Base-by-base conservation (phyloP, 2,888 invertebrate genomes). In the Hypolimnas misippus region DNA sequence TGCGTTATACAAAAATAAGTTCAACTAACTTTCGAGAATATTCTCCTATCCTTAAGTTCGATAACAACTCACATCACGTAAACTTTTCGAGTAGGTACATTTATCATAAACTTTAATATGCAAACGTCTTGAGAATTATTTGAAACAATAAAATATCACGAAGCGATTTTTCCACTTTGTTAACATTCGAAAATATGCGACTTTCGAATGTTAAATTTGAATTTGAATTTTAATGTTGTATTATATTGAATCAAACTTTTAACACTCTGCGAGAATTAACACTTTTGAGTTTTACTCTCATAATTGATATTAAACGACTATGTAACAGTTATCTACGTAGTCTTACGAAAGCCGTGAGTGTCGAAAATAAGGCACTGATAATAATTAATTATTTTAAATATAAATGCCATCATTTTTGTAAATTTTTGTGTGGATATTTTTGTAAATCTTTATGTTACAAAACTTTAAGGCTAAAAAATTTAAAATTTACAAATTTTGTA, bases 21-120 rank as follows among this genome's bases (percentile, higher is more conserved):
- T 33, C 19, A 21, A 21, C 33, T 33, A 21, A 49, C n/a, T 49
- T 49, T 49, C 14, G 53, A 19, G 16, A 53, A 46, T 42, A 58
- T 51, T 42, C 42, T 12, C 58, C 40, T 19, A 51, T 42, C 8
- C 8, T 40, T 83, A 81, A 79, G 25, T 49, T 49, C 49, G 14
- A 49, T 49, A 49, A 49, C 25, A 49, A 49, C 49, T 49, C 25
- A 49, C 49, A 14, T 49, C 29, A 49, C 49, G 29, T 21, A 49
- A 49, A 49, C 25, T 49, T 19, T 49, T 49, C 49, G 14, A 14
- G 49, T n/a, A n/a, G n/a, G n/a, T 49, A 49, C 25, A 49, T 49
- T 14, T 29, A 49, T 29, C 49, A 29, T 29, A 49, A 49, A 49
- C 25, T 49, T 49, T 49, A 49, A 49, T 49, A 29, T 29, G 49